Percentiles rank a stretch among this genome's conserved stretches.
phyloP scores from a whole-genome alignment of 2,797 vertebrate genomes.

The Ctenochaetus hawaiiensis region DNA sequence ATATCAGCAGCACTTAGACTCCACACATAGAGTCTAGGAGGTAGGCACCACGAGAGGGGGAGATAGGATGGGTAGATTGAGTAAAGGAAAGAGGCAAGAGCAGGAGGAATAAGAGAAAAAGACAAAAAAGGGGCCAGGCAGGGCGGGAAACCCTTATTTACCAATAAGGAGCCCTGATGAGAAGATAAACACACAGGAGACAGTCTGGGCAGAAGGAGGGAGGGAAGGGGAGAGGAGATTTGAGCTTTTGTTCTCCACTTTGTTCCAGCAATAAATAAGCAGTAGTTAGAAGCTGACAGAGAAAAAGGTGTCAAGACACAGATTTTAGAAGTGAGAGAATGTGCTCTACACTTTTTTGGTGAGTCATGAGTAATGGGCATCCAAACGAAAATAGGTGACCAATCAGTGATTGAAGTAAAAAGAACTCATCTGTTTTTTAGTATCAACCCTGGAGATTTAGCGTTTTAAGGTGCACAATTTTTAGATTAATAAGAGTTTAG shows the following conservation, averaged over 20 bases:
- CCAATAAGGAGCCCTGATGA: conserved; percentile 87
- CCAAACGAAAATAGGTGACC: not conserved
- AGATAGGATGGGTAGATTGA: conserved; percentile 22
- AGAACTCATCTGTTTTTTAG: not conserved
- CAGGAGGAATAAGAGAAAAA: conserved; percentile 43
- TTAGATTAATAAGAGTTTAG: not conserved
- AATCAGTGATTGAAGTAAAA: not conserved
- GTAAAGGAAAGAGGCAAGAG: conserved; percentile 41
- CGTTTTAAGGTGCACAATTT: not conserved
- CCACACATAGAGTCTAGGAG: conserved; percentile 60
- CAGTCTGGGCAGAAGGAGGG: conserved; percentile 73
- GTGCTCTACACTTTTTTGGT: too few relatives aligned
- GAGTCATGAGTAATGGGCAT: not conserved
- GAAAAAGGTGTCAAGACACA: conserved; percentile 34
- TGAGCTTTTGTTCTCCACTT: conserved; percentile 76
- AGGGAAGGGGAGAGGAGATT: not conserved
- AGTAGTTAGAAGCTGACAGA: not conserved
- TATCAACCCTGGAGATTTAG: not conserved
- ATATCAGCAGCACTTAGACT: conserved; percentile 83
- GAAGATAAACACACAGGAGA: conserved; percentile 90
- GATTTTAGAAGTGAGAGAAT: not conserved
- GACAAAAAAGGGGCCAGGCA: conserved; percentile 51
- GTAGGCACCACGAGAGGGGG: conserved; percentile 30
- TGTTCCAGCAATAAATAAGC: conserved; percentile 57
- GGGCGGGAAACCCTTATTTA: conserved; percentile 85